These are phyloP conservation scores for Myanophis thanlyinensis DNA, from an alignment of 2,113 vertebrate species.

Conservation along the genomic window DNA sequence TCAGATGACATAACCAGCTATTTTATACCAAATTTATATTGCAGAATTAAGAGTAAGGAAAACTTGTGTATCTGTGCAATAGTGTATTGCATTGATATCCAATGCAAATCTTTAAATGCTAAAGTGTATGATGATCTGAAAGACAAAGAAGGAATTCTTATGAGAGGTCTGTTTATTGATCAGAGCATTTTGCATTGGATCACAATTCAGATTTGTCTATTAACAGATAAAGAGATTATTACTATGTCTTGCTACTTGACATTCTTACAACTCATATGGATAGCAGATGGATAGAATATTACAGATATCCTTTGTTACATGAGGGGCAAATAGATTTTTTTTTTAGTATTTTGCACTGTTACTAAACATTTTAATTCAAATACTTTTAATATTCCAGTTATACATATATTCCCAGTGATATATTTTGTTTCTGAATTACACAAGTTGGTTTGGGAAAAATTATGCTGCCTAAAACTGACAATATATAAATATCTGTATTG, in stretches of 20 bases:
- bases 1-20: not conserved
- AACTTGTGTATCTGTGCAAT: not conserved
- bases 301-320: not conserved
- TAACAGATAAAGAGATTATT: not conserved
- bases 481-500: not conserved
- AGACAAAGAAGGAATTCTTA: too few relatives aligned
- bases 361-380: not conserved
- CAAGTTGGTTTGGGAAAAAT: not conserved
- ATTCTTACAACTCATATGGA: not conserved
- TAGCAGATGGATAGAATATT: not conserved
- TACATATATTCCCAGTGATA: not conserved
- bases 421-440: not conserved
- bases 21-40: not conserved
- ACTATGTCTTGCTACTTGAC: not conserved
- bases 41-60: not conserved
- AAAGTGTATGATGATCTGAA: too few relatives aligned
- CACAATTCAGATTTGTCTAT: not conserved
- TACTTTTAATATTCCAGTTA: not conserved
- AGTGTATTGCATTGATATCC: not conserved
- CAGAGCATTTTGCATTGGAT: too few relatives aligned
- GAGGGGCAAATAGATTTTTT: not conserved
- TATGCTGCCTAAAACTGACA: not conserved
- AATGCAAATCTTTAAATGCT: too few relatives aligned
- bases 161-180: too few relatives aligned
- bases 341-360: not conserved